Evolutionary conservation across 2,888 invertebrate species (phyloP).

Genomic region (Lasioglossum zephyrum): DNA sequence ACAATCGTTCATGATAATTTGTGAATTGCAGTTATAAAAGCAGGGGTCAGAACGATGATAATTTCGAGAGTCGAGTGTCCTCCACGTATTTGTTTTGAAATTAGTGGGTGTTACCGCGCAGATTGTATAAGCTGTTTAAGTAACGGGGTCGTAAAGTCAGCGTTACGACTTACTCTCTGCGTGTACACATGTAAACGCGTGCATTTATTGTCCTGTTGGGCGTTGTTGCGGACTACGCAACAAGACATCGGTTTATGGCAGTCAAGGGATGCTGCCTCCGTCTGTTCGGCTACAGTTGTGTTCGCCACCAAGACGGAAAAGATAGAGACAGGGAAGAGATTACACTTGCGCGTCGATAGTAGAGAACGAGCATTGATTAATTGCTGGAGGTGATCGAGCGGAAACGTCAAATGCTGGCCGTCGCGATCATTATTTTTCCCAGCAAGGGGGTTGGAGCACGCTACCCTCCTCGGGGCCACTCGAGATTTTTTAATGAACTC

Average conservation of each 20-base stretch:
- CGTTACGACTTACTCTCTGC: constrained; percentile 12
- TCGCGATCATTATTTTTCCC: constrained; percentile 56
- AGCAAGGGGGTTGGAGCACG: constrained; percentile 21
- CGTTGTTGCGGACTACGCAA: constrained; percentile 77
- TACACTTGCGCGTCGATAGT: constrained; percentile 56
- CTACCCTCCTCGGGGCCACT: constrained; percentile 3
- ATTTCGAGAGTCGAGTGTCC: not conserved
- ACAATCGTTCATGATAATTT: not conserved
- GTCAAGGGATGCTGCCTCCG: constrained; percentile 72
- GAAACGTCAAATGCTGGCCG: constrained; percentile 48
- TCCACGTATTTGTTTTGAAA: not conserved
- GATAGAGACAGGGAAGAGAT: constrained; percentile 31
- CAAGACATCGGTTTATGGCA: constrained; percentile 79
- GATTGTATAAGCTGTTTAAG: constrained; percentile 23
- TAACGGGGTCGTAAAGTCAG: constrained; percentile 35
- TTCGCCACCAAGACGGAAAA: constrained; percentile 33
- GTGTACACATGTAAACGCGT: constrained; percentile 67
- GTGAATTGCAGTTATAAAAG: not conserved
- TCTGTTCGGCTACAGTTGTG: constrained; percentile 17
- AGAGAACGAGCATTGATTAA: constrained; percentile 69
- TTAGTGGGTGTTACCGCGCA: not conserved
- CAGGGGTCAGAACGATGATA: not conserved
- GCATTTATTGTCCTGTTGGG: constrained; percentile 79
- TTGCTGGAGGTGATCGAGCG: constrained; percentile 69
- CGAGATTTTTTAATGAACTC: constrained; percentile 30